Conservation (phyloP, 2,113 vertebrate genomes). For the Oriolus oriolus region DNA sequence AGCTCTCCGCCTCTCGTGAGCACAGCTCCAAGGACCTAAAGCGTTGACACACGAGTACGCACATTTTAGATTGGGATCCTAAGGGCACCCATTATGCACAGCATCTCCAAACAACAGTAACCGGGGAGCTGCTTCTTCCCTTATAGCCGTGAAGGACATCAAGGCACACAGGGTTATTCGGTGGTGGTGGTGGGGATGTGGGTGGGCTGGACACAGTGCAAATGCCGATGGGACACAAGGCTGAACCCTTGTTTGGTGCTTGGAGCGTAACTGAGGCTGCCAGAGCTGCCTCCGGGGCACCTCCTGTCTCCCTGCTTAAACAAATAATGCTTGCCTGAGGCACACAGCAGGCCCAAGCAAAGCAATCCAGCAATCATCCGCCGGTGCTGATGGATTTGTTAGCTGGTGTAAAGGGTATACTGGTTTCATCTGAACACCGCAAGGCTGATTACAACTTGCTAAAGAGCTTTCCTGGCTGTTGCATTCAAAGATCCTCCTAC, state of each 20-base stretch:
- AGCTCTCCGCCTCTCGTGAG: neutral
- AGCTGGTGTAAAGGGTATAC: neutral
- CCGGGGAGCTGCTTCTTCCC: neutral
- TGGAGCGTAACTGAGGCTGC: neutral
- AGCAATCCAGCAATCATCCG: neutral
- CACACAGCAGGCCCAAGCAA: constrained; percentile 30
- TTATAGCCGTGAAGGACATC: neutral
- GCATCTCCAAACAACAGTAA: neutral
- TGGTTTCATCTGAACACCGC: neutral
- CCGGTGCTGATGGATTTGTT: constrained; percentile 27
- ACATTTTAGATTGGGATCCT: neutral
- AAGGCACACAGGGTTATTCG: neutral
- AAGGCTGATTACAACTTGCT: constrained; percentile 10
- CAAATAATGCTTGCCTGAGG: neutral
- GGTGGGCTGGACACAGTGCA: neutral
- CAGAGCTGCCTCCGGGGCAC: neutral
- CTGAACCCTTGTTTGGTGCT: neutral
- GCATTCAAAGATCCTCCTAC: neutral
- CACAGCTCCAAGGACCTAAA: neutral
- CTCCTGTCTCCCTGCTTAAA: neutral
- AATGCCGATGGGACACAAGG: neutral
- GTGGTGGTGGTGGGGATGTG: neutral
- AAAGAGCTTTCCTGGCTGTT: neutral
- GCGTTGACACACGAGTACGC: neutral
- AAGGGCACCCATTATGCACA: neutral